Base-by-base conservation (phyloP, 2,888 invertebrate genomes). In the Autographa gamma region DNA sequence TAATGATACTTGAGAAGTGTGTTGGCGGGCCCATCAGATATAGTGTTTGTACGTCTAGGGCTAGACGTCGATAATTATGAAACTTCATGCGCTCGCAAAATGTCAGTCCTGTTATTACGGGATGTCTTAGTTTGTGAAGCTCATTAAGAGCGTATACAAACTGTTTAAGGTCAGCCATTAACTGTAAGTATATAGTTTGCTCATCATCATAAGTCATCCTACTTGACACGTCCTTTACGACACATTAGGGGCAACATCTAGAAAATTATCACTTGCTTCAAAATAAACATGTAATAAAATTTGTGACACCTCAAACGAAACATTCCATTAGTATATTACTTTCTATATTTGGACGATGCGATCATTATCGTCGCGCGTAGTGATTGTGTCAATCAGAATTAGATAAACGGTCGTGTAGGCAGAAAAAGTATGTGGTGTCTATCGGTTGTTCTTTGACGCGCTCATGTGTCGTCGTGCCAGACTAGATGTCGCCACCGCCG, bases 401-500 rank as follows among this genome's bases (percentile, higher is more conserved):
- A 52, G 85, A 87, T 85, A 83, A 81, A 76, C 69, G 67, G 61
- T 31, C 64, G 79, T 77, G 76, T 77, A 76, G 77, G 71, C 52
- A 76, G 75, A 73, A 81, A 73, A 66, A 65, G 60, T 69, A 56
- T 60, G 62, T 32, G 31, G 60, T 70, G 70, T 75, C 79, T 79
- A 43, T 69, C 67, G 61, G 38, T 64, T 80, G 69, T 58, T 79
- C 79, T 84, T 83, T 84, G 80, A 69, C 56, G 62, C 70, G 43
- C 67, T 68, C 68, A 73, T 64, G 69, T 73, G 66, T 63, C 75
- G 80, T 54, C 58, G 71, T 59, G 71, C 86, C 79, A 93, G 93
- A 93, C 92, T 86, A 89, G 88, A 81, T 90, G 92, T 87, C 93
- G 89, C 91, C 90, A 88, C 86, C 62, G 77, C 60, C 86, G 86